Evolutionary conservation across 2,113 vertebrate species (phyloP), one percentile per base, ranked within the genome.

Genomic region (Coptodon bakossiorum): DNA sequence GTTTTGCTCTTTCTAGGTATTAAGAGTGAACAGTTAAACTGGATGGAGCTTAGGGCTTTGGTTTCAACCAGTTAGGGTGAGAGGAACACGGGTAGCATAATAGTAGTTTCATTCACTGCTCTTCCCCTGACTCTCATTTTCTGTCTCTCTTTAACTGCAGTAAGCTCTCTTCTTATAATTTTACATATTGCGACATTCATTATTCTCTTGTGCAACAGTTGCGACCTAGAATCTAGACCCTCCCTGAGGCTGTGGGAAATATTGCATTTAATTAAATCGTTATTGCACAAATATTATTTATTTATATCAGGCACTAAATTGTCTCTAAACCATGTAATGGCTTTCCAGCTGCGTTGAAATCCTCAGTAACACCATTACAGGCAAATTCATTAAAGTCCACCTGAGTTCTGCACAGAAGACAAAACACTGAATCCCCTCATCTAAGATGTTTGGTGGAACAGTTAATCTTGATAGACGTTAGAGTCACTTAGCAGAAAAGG

Each of bases 251-350:
- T 79, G 57, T 31, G 71, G 86, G 24, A 93, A 83, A 87, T 68
- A 90, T 66, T 83, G 81, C 90, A 56, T 80, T 91, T 86, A 89
- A 92, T 90, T 88, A 86, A 90, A 86, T 45, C 52, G 48, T 59
- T 90, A 86, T 85, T 78, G 79, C 36, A 68, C 83, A 82, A 66
- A 81, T 90, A 89, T 90, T 90, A 90, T 89, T 90, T 88, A 89
- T 93, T 87, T 84, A 86, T 91, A 89, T 81, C 16, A 68, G 17
- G 86, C 83, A 87, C 36, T 91, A 86, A 94, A 93, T 91, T 83
- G 85, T 83, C 68, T 91, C 43, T 81, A 91, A 94, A 93, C 45
- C 81, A 84, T 80, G 56, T 89, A 81, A 92, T 80, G 50, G 79
- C 82, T 81, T 83, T 63, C 71, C 73, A 56, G 81, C 86, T 90